A percentile compares a stretch with the other conserved stretches of the same genome.
These are phyloP conservation scores for Salvator merianae DNA, from an alignment of 2,113 vertebrate species.

Conservation along the genomic window DNA sequence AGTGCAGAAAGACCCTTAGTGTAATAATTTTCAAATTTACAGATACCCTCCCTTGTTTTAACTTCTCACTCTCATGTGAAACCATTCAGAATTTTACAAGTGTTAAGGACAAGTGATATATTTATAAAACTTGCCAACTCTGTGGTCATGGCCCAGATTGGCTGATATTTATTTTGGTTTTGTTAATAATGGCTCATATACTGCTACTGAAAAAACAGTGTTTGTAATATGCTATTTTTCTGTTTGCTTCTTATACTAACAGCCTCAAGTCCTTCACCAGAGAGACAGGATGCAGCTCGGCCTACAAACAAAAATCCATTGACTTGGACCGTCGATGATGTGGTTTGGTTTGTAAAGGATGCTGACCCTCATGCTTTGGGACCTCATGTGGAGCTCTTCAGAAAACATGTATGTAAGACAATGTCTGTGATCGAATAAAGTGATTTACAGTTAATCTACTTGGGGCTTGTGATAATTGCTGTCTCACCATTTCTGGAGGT, in stretches of 20 bases:
- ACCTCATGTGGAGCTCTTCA: conserved; percentile 93
- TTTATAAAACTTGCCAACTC: neutral
- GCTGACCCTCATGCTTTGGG: conserved; percentile 94
- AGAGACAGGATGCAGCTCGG: conserved; percentile 75
- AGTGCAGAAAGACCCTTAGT: no score
- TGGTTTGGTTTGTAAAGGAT: conserved; percentile 93
- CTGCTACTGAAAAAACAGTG: rapidly evolving
- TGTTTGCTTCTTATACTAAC: neutral
- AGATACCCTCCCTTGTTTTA: neutral
- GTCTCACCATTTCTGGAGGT: neutral
- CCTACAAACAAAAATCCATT: conserved; percentile 86
- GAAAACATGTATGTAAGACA: conserved; percentile 87
- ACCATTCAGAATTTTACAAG: neutral
- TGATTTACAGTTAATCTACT: neutral
- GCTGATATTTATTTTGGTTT: neutral
- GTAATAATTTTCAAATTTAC: neutral
- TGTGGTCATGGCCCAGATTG: no score
- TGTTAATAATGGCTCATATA: neutral
- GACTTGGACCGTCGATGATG: conserved; percentile 92
- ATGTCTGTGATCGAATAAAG: neutral
- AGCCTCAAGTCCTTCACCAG: conserved; percentile 85
- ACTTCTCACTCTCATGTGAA: neutral
- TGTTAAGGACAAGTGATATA: neutral
- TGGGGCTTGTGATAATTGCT: no score
- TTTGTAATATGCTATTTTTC: conserved; percentile 30